Base-by-base conservation (phyloP, 1,140 invertebrate species). In the Physella acuta region DNA sequence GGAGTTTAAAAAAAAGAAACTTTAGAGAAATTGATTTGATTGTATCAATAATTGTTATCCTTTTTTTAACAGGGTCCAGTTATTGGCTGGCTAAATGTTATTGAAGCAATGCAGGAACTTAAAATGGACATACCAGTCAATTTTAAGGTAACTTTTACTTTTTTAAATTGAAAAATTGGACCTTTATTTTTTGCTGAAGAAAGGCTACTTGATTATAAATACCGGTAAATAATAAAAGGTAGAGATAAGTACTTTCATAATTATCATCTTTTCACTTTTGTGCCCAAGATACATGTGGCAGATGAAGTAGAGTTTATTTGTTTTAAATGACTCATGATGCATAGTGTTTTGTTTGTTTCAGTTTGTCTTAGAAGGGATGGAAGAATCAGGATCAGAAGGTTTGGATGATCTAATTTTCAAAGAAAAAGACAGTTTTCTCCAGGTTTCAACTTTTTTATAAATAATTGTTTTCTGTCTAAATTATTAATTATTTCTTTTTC, bases 361-460 rank as follows among this genome's bases (percentile, higher is more conserved):
- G 89, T 98, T 99, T 87, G 89, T 94, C 26, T 94, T 99, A 82
- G 97, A 99, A 89, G 95, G 94, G 55, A 99, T 99, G 97, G 97
- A 99, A 87, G 97, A 99, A 85, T 92, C 90, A 78, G 96, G 97
- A 8, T 98, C 95, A 71, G 93, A 94, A 85, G 97, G 97, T 34
- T 86, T 99, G 16, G 95, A 99, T 83, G 92, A 94, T 2, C 84
- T 98, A 20, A 85, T 99, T 1, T 85, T 89, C 72, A 81, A 89
- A 3, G 87, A 88, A 72, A 94, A 95, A 83, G 88, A 91, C 67
- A 86, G 84, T 63, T 99, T 97, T 82, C 88, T 98, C 20, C 87
- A 90, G 66, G 84, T 84, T 64, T n/a, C n/a, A n/a, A n/a, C n/a
- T n/a, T n/a, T n/a, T n/a, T n/a, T n/a, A n/a, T n/a, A n/a, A n/a